Evolutionary conservation across 2,888 invertebrate genomes (phyloP).

Genomic region (Kuschelorhynchus macadamiae): DNA sequence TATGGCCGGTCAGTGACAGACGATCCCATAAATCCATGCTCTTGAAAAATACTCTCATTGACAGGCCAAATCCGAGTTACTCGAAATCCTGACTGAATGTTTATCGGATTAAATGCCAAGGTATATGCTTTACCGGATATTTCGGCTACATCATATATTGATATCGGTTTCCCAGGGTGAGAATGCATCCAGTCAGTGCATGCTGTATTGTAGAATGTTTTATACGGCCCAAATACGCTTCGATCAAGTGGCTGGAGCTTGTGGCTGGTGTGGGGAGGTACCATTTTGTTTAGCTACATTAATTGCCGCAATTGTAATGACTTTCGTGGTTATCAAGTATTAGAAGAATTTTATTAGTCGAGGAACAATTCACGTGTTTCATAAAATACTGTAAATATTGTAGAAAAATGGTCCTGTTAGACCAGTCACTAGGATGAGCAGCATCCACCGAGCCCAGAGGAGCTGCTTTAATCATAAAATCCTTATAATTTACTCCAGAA

Average conservation of each 20-base stretch:
- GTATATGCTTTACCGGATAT: slow-evolving; percentile 1
- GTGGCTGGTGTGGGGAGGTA: background rate
- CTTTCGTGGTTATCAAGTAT: no score
- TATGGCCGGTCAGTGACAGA: background rate
- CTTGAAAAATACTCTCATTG: background rate
- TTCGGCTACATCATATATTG: slow-evolving; percentile 8
- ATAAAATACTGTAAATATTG: no score
- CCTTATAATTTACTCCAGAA: no score
- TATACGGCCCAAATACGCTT: background rate
- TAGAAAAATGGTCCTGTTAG: no score
- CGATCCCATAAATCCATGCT: slow-evolving; percentile 1
- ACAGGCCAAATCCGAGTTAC: background rate
- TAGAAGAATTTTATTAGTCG: no score
- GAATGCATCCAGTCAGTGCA: background rate
- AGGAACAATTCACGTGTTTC: no score
- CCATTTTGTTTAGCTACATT: no score
- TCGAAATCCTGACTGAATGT: slow-evolving; percentile 7
- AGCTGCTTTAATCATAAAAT: no score
- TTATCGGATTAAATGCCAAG: slow-evolving; percentile 6
- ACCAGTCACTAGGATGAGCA: no score
- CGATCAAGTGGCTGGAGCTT: background rate
- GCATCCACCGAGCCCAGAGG: no score
- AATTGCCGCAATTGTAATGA: no score
- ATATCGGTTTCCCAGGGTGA: background rate
- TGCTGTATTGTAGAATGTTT: background rate